Evolutionary conservation across 1,140 invertebrate species (phyloP), one percentile per base, ranked within the genome.

Genomic region (Homarus americanus): DNA sequence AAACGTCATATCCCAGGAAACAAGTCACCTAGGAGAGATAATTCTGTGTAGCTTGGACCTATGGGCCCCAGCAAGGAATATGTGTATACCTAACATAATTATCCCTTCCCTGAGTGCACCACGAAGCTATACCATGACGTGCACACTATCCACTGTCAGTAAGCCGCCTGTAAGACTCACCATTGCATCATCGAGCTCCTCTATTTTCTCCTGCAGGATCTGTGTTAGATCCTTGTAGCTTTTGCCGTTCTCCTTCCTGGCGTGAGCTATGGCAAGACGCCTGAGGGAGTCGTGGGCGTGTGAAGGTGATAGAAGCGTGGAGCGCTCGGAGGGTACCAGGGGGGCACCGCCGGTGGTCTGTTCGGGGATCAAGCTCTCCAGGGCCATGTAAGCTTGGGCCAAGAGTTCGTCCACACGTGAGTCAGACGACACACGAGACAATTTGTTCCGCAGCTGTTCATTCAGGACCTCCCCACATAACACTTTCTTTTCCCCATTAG

Each of bases 171-270:
- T 12, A 12, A 34, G 0, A 86, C 92, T 92, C 73, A 92, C 92
- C 92, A 92, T 44, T 34, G 92, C 90, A 72, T 85, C 83, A 24
- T 91, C 91, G 38, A 92, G 90, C 36, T 92, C 92, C 84, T 92
- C 85, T 40, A 92, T 93, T 79, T 93, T 93, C 92, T 93, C 72
- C 82, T 93, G 79, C 63, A 93, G 89, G 90, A 93, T 92, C 80
- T 84, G 85, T 69, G 78, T 82, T 36, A 91, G 79, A 73, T 85
- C 91, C 76, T 91, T 91, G 72, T 88, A 92, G 44, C 85, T 87
- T 80, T 92, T 87, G 41, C 93, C 93, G 38, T 92, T 93, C 63
- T 91, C 86, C 87, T 93, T 93, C 32, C 91, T 82, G 38, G 88
- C 53, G 82, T 87, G 78, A n/a, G 86, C 66, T 69, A 91, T 53